phyloP scores from a whole-genome alignment of 2,113 vertebrate genomes.

The Bubo bubo region DNA sequence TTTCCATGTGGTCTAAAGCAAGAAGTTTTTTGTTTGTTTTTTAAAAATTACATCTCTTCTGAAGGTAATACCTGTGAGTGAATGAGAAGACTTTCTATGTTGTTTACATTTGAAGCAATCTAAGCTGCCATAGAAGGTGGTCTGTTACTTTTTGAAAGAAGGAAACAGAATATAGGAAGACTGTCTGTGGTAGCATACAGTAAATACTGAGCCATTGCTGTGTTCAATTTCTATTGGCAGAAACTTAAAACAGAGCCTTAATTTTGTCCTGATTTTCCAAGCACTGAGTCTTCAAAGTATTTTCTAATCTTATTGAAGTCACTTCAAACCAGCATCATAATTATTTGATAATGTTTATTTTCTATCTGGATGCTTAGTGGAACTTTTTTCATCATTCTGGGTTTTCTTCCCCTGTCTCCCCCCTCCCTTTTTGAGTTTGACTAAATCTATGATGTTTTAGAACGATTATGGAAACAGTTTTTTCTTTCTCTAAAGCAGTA shows the following conservation, averaged over 20 bases:
- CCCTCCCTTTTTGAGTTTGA: background rate
- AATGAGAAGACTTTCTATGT: background rate
- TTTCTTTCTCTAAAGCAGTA: background rate
- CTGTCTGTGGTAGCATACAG: fast-evolving
- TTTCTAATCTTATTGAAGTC: background rate
- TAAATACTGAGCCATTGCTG: background rate
- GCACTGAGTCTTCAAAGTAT: background rate
- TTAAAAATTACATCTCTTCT: background rate
- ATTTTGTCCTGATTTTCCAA: background rate
- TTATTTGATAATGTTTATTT: background rate
- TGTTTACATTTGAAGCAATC: background rate
- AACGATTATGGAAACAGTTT: background rate
- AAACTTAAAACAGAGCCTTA: background rate
- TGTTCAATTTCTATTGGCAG: background rate
- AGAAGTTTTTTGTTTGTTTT: background rate
- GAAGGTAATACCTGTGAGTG: background rate
- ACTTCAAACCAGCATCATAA: background rate
- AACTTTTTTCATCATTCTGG: background rate
- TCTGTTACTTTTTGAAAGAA: background rate
- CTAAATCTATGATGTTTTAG: background rate
- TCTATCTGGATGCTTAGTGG: background rate
- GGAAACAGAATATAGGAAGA: background rate
- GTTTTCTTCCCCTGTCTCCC: background rate
- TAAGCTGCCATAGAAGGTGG: background rate
- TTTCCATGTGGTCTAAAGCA: background rate